Conservation (phyloP, 2,888 invertebrate genomes). For the Glomeris marginata region DNA sequence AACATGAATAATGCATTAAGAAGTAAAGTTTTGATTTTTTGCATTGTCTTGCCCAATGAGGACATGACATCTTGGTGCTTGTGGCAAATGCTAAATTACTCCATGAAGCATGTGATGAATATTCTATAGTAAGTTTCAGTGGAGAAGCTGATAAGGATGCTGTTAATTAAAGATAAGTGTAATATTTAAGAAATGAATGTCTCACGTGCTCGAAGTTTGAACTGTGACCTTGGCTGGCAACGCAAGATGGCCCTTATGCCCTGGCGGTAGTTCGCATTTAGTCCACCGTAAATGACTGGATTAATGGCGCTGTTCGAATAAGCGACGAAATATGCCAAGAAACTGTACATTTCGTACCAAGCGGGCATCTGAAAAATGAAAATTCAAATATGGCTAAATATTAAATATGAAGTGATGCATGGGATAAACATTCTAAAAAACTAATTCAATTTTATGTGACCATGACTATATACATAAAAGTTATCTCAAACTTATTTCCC, state of each 20-base stretch:
- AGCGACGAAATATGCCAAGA: slow-evolving; percentile 28
- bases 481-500: no score
- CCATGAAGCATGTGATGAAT: background rate
- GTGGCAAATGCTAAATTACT: no score
- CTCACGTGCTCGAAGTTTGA: slow-evolving; percentile 11
- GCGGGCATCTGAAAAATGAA: slow-evolving; percentile 24
- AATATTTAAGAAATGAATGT: background rate
- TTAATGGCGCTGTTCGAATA: slow-evolving; percentile 32
- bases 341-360: slow-evolving; percentile 28
- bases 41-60: background rate
- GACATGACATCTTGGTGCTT: no score
- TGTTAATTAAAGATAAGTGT: background rate
- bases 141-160: background rate
- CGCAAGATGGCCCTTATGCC: slow-evolving; percentile 22
- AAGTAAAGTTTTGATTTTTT: background rate
- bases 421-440: no score
- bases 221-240: slow-evolving; percentile 15
- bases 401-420: no score
- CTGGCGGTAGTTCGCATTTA: slow-evolving; percentile 31
- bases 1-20: no score
- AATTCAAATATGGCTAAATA: no score
- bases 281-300: slow-evolving; percentile 32
- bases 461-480: no score
- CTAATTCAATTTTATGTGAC: no score
- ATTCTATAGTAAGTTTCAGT: background rate